phyloP scores from a whole-genome alignment of 2,113 vertebrate species.

The Melanerpes formicivorus region DNA sequence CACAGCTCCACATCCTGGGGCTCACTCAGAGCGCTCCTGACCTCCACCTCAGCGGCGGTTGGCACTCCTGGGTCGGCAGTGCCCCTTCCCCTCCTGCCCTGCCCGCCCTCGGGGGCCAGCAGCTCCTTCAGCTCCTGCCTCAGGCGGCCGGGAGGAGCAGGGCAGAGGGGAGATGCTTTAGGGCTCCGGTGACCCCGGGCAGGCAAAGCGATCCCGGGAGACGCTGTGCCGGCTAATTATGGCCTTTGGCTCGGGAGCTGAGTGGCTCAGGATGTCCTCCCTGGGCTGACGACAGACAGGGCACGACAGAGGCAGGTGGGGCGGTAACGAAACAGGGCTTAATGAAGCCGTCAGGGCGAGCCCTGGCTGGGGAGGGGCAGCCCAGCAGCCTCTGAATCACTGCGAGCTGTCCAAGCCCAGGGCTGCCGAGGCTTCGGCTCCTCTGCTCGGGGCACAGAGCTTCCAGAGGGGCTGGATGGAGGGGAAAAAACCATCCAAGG shows the following conservation, averaged over 20 bases:
- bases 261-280: slow-evolving; percentile 17
- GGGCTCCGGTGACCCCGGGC: neutral
- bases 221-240: neutral
- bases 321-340: slow-evolving; percentile 5
- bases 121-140: neutral
- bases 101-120: neutral
- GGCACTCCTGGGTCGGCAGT: no score
- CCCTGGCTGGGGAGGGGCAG: neutral
- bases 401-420: neutral
- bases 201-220: slow-evolving; percentile 14
- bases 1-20: no score
- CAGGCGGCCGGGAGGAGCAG: no score
- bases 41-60: no score
- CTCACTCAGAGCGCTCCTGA: no score
- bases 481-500: no score
- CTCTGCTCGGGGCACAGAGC: neutral
- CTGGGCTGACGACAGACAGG: slow-evolving; percentile 21
- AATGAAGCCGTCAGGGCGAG: slow-evolving; percentile 4
- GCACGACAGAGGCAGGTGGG: slow-evolving; percentile 31
- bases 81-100: neutral
- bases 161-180: neutral
- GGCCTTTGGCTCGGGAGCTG: neutral
- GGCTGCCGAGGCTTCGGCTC: neutral
- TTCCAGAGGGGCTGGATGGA: neutral
- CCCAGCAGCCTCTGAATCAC: slow-evolving; percentile 30